These are phyloP conservation scores for Halcyon malimbica DNA, from an alignment of 2,113 vertebrate species.

Conservation along the genomic window DNA sequence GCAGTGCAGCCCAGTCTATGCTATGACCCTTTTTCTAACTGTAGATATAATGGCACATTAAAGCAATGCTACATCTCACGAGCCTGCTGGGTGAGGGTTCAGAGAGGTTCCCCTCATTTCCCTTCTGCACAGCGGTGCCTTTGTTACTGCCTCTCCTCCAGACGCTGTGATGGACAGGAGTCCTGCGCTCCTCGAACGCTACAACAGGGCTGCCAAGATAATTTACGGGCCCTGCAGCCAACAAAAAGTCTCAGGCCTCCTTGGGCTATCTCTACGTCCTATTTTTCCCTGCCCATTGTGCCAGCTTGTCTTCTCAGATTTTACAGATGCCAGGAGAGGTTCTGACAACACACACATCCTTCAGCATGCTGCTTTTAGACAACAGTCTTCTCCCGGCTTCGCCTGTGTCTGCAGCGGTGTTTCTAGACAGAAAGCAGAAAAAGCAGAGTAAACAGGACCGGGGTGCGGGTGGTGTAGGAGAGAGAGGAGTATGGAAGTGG, in stretches of 20 bases:
- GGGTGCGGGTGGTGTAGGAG: no score
- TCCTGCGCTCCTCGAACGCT: background rate
- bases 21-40: constrained; percentile 18
- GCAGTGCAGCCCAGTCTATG: background rate
- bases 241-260: background rate
- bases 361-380: background rate
- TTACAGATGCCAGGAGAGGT: background rate
- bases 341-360: background rate
- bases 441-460: background rate
- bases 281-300: background rate
- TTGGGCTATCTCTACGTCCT: background rate
- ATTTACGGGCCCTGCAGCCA: background rate
- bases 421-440: background rate
- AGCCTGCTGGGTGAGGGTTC: constrained; percentile 49
- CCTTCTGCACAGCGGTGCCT: constrained; percentile 41
- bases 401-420: background rate
- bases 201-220: background rate
- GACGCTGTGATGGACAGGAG: background rate
- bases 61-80: constrained; percentile 11
- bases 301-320: background rate
- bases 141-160: constrained; percentile 21
- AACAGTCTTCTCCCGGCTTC: background rate
- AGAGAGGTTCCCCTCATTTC: background rate
- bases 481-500: background rate
- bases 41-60: constrained; percentile 25